phyloP scores from a whole-genome alignment of 2,888 invertebrate species.

The Brachycybe producta region DNA sequence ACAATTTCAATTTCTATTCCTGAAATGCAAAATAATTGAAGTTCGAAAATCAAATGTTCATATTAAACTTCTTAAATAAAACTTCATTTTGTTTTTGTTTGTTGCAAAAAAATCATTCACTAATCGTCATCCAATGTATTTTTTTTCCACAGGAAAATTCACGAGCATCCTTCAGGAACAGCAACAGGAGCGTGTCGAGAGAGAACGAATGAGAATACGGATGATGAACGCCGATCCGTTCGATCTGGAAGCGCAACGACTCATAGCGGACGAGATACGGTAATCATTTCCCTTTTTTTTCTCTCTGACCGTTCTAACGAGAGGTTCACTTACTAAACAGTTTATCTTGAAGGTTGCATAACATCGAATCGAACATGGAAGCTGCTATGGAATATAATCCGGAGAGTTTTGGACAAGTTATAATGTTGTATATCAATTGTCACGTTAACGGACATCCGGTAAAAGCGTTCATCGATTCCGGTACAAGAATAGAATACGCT shows the following conservation, averaged over 20 bases:
- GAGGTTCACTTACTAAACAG: background rate
- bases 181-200: slow-evolving; percentile 63
- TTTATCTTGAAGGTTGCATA: slow-evolving; percentile 42
- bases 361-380: slow-evolving; percentile 96
- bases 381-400: slow-evolving; percentile 98
- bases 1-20: too few species aligned
- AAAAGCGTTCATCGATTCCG: slow-evolving; percentile 97
- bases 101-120: too few species aligned
- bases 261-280: slow-evolving; percentile 90
- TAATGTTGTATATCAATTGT: slow-evolving; percentile 95
- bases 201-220: slow-evolving; percentile 66
- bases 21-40: too few species aligned
- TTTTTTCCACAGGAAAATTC: slow-evolving; percentile 50
- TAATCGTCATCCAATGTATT: background rate
- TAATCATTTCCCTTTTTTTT: slow-evolving; percentile 36
- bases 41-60: too few species aligned
- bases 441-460: slow-evolving; percentile 92
- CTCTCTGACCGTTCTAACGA: too few species aligned
- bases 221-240: slow-evolving; percentile 91
- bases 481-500: slow-evolving; percentile 30
- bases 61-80: too few species aligned
- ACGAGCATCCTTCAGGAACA: slow-evolving; percentile 66
- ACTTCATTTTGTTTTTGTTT: too few species aligned
- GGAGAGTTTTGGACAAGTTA: slow-evolving; percentile 93
- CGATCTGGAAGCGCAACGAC: slow-evolving; percentile 83